Evolutionary conservation across 2,113 vertebrate species (phyloP).

Genomic region (Chaenocephalus aceratus): DNA sequence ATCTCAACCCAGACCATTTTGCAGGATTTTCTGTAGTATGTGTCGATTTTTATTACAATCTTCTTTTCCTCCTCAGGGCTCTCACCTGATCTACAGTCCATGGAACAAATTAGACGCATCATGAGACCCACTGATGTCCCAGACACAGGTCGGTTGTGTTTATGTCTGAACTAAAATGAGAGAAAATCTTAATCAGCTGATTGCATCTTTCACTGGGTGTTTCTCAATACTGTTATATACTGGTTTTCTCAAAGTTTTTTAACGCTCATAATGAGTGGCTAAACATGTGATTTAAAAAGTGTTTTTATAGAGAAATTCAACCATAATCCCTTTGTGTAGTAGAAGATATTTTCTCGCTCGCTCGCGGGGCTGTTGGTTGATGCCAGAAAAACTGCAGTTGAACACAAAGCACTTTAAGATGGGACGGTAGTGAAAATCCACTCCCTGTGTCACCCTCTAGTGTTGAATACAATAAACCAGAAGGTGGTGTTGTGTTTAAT

Average conservation of each 20-base stretch:
- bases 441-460: too few relatives aligned
- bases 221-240: background rate
- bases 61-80: conserved; percentile 82
- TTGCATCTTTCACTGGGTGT: background rate
- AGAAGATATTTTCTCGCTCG: background rate
- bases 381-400: too few relatives aligned
- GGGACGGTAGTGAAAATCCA: too few relatives aligned
- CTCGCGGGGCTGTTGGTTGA: too few relatives aligned
- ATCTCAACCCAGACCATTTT: background rate
- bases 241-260: background rate
- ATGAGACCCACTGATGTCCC: conserved; percentile 98
- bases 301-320: background rate
- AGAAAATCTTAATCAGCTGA: background rate
- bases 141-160: conserved; percentile 88
- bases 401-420: too few relatives aligned
- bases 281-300: background rate
- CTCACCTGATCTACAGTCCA: conserved; percentile 95
- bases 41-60: background rate
- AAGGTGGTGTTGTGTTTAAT: too few relatives aligned
- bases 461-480: too few relatives aligned
- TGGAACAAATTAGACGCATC: conserved; percentile 96
- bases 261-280: background rate
- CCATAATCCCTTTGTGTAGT: background rate
- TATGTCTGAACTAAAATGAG: background rate
- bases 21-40: background rate